These are phyloP conservation scores for Copidosoma floridanum DNA, from an alignment of 1,140 invertebrate species.

Conservation along the genomic window DNA sequence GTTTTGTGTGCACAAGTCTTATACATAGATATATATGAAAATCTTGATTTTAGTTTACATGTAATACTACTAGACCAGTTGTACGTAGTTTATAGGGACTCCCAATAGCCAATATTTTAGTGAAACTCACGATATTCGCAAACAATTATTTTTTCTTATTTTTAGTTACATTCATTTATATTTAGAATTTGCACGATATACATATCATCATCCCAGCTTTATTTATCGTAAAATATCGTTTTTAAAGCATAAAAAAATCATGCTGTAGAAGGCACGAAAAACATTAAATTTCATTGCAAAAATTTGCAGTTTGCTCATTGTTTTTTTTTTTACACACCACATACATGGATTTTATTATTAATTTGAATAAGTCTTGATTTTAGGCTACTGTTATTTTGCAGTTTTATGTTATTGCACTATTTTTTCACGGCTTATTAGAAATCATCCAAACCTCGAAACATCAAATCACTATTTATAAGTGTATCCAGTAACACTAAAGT, in stretches of 20 bases:
- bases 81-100: conserved; percentile 5
- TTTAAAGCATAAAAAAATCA: background rate
- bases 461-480: background rate
- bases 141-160: conserved; percentile 2
- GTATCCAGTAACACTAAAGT: no score
- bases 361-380: background rate
- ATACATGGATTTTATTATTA: background rate
- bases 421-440: conserved; percentile 23
- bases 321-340: no score
- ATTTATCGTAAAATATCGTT: conserved; percentile 1
- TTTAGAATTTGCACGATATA: conserved; percentile 18
- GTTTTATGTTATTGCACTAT: conserved; percentile 11
- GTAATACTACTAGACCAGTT: conserved; percentile 17
- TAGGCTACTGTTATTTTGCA: conserved; percentile 8
- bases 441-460: background rate
- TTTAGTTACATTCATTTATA: background rate
- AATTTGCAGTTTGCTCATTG: conserved; percentile 3
- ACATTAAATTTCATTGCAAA: conserved; percentile 1
- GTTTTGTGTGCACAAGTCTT: conserved; percentile 60
- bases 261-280: conserved; percentile 18
- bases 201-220: background rate
- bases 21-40: conserved; percentile 36
- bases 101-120: background rate
- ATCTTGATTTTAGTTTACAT: conserved; percentile 31
- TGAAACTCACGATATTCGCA: background rate